Evolutionary conservation across 1,140 invertebrate species (phyloP), one percentile per base, ranked within the genome.

Genomic region (Coelopa frigida): DNA sequence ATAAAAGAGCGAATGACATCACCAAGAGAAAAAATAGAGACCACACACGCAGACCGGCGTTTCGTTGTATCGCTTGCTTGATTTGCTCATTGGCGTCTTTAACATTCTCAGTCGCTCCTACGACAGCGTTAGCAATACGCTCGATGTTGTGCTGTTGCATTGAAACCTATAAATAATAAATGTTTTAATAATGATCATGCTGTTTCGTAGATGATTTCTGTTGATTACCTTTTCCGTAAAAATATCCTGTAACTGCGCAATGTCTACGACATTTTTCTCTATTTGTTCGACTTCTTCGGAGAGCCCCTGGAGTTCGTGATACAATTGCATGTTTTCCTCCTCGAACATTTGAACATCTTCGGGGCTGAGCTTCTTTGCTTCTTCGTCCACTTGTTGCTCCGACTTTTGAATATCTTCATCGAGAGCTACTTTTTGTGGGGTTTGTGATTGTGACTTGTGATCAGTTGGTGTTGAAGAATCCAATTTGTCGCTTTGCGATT

Each of bases 1-100:
- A 98, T 14, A 98, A 73, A 32, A 99, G 72, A 3, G 91, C 87
- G 68, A 98, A 95, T 23, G 94, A 94, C 80, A 97, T 88, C 26
- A 98, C 90, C 47, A 98, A 72, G 27, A 98, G 74, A 64, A 97
- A 96, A 68, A 98, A 98, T 26, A 99, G 72, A 49, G 96, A 85
- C 78, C 89, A 96, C 1, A 94, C 89, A 58, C 95, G 74, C 18
- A 96, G 79, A 1, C 91, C 89, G 6, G 95, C 95, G 73, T 94
- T 96, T 44, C 93, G 85, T 72, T 95, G 91, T 56, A 98, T 97
- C 0, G 95, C 94, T 74, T 94, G 84, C 53, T 85, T 79, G 41
- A 99, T 93, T 70, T 98, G 93, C 62, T 97, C 92, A 74, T 99
- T 99, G 6, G 89, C 96, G 72, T 92, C 88, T 65, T 84, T 87